These are phyloP conservation scores for Apodemia duryi DNA, from an alignment of 2,888 invertebrate species.

Conservation along the genomic window DNA sequence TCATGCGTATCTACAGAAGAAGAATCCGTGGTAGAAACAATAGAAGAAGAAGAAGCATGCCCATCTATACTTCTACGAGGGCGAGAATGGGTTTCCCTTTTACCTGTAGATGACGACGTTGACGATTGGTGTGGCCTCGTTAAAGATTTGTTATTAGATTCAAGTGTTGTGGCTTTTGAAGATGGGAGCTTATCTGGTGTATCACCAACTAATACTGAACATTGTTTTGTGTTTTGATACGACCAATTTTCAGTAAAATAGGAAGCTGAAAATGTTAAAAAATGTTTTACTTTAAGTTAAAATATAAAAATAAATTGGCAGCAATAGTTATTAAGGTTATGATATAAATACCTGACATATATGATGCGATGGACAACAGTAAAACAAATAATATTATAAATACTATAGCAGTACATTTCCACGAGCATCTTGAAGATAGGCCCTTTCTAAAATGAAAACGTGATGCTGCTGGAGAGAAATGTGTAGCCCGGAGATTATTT, in stretches of 20 bases:
- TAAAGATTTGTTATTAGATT: conserved; percentile 84
- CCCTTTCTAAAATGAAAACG: conserved; percentile 94
- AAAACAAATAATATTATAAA: conserved; percentile 91
- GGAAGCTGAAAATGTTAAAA: conserved; percentile 79
- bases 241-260: conserved; percentile 89
- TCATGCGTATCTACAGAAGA: conserved; percentile 76
- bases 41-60: conserved; percentile 77
- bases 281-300: background rate
- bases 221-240: conserved; percentile 89
- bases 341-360: conserved; percentile 86
- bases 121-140: conserved; percentile 82
- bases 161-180: conserved; percentile 84
- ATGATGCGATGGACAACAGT: conserved; percentile 89
- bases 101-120: conserved; percentile 76
- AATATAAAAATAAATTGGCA: background rate
- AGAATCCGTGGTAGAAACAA: conserved; percentile 61
- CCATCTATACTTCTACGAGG: conserved; percentile 85
- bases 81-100: conserved; percentile 73
- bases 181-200: conserved; percentile 84
- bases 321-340: conserved; percentile 15
- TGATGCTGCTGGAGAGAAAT: conserved; percentile 85
- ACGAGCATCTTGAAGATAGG: conserved; percentile 91
- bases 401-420: conserved; percentile 94
- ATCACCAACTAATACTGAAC: conserved; percentile 91
- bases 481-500: conserved; percentile 85